Evolutionary conservation across 2,888 invertebrate species (phyloP).

Genomic region (Aphidoletes aphidimyza): DNA sequence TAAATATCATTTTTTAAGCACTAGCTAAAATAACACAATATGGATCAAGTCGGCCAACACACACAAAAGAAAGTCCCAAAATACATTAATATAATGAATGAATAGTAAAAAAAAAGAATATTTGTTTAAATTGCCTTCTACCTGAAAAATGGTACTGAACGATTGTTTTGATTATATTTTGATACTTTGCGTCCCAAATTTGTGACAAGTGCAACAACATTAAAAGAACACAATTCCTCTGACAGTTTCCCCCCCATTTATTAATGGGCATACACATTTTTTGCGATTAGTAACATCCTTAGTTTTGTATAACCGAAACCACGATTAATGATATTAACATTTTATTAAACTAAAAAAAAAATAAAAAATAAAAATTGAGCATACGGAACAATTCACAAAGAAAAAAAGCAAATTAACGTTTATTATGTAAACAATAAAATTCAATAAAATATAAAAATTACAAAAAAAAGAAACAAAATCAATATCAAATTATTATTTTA

Average conservation of each 20-base stretch:
- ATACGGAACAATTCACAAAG: constrained; percentile 34
- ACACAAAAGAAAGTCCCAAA: neutral
- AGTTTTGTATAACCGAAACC: constrained; percentile 12
- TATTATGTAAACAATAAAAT: constrained; percentile 17
- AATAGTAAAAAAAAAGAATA: neutral
- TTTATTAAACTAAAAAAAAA: constrained; percentile 43
- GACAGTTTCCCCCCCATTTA: too few relatives aligned
- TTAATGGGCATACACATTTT: too few relatives aligned
- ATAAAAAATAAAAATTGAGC: neutral
- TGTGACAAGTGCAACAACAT: neutral
- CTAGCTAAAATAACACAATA: too few relatives aligned
- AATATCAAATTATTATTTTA: too few relatives aligned
- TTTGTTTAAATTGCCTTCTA: constrained; percentile 13
- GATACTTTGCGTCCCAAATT: neutral
- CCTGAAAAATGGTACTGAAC: constrained; percentile 3
- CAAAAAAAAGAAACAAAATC: too few relatives aligned
- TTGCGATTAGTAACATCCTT: neutral
- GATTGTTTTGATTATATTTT: constrained; percentile 35
- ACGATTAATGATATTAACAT: constrained; percentile 48
- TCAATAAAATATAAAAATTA: constrained; percentile 11
- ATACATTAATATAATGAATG: neutral
- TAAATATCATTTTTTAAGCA: too few relatives aligned
- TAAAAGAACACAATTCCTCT: too few relatives aligned
- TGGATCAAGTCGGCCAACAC: neutral
- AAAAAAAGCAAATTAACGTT: constrained; percentile 33